Evolutionary conservation across 53 echinoderm and acorn worm species (phyloP).

Genomic region (Paelopatides confundens): DNA sequence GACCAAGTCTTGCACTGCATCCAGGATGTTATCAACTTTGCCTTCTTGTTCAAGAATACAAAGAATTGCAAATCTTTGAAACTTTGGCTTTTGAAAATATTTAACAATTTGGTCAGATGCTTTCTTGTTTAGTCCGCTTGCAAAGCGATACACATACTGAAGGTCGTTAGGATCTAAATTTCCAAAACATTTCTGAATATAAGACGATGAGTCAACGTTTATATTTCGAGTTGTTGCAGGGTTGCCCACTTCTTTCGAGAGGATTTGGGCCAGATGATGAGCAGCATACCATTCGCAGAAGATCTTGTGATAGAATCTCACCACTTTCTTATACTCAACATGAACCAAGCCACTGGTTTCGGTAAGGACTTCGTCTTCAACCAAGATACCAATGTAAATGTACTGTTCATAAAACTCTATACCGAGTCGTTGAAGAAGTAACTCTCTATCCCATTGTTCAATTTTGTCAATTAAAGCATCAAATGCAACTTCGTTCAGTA

Average conservation of each 20-base stretch:
- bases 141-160: not conserved
- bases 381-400: not conserved
- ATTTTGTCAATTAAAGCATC: not conserved
- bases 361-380: not conserved
- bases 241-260: not conserved
- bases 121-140: not conserved
- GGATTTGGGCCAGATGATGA: not conserved
- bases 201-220: no score
- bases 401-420: not conserved
- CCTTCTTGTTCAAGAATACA: not conserved
- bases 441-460: not conserved
- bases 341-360: not conserved
- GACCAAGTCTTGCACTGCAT: not conserved
- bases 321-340: not conserved
- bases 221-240: no score
- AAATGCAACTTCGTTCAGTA: not conserved
- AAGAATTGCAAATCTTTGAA: not conserved
- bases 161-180: not conserved
- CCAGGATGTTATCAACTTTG: not conserved
- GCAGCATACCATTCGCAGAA: slow-evolving; percentile 18
- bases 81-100: not conserved
- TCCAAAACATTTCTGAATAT: not conserved
- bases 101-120: not conserved
- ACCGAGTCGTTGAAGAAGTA: not conserved
- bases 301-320: not conserved